Conservation (phyloP, 2,888 invertebrate genomes). For the Amblyjoppa proteus region DNA sequence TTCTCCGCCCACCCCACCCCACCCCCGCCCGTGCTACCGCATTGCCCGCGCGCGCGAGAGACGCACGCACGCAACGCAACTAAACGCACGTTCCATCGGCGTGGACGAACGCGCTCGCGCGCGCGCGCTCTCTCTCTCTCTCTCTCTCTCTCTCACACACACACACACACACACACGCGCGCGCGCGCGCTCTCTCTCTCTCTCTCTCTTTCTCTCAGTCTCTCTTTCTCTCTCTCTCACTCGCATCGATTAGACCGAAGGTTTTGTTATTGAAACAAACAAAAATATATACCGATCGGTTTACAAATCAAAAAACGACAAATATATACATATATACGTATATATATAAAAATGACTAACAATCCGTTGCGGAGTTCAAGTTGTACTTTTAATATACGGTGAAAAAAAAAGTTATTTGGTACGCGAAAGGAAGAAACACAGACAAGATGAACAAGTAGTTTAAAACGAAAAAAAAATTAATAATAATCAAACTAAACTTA, state of each 20-base stretch:
- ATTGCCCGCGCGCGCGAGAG: constrained; percentile 54
- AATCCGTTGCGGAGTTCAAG: constrained; percentile 58
- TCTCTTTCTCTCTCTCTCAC: neutral
- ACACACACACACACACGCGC: constrained; percentile 40
- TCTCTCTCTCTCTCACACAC: neutral
- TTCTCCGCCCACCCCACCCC: constrained; percentile 13
- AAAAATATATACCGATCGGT: neutral
- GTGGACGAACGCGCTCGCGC: constrained; percentile 68
- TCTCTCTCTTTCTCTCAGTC: neutral
- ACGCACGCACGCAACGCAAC: constrained; percentile 66
- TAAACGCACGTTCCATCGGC: constrained; percentile 67
- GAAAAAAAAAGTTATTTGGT: constrained; percentile 52
- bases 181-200: constrained; percentile 60
- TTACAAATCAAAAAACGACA: neutral
- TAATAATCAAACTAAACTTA: neutral
- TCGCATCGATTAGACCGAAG: neutral
- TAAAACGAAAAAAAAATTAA: neutral
- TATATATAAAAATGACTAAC: constrained; percentile 55
- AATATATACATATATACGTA: neutral
- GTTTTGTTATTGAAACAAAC: neutral
- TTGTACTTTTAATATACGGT: constrained; percentile 59
- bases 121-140: constrained; percentile 61
- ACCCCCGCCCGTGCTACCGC: constrained; percentile 24
- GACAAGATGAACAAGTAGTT: constrained; percentile 1
- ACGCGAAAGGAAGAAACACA: constrained; percentile 13